phyloP scores from a whole-genome alignment of 2,888 invertebrate genomes.

The Petrolisthes cinctipes region DNA sequence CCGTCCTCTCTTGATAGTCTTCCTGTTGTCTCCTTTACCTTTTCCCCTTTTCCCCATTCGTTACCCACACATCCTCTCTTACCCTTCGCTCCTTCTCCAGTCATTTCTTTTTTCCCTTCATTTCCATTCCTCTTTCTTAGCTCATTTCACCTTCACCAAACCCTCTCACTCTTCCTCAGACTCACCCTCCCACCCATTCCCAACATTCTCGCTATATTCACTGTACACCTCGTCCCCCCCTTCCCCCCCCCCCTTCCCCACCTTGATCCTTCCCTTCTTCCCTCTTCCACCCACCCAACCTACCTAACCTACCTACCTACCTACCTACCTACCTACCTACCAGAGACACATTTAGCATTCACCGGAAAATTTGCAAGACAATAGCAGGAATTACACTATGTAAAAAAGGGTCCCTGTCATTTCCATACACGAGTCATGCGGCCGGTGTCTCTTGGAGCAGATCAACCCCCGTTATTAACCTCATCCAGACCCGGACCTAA shows the following conservation, averaged over 20 bases:
- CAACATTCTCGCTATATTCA: not conserved
- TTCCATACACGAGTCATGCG: constrained; percentile 1
- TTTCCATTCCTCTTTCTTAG: not conserved
- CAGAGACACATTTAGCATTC: not conserved
- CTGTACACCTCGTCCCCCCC: not conserved
- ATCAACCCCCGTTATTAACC: not conserved
- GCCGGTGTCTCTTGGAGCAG: not conserved
- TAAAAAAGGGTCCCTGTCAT: not conserved
- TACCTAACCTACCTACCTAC: constrained; percentile 17
- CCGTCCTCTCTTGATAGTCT: not conserved
- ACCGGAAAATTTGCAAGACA: constrained; percentile 27
- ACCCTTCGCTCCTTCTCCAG: not conserved
- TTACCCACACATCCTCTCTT: not conserved
- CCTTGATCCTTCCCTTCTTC: not conserved
- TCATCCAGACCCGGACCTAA: not conserved
- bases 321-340: not conserved
- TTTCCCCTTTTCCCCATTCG: not conserved
- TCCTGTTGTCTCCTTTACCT: not conserved
- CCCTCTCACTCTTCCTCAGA: not conserved
- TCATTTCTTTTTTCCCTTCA: not conserved
- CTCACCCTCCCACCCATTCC: not conserved
- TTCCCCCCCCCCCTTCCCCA: not conserved
- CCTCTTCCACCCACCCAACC: constrained; percentile 5
- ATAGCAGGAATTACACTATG: constrained; percentile 12
- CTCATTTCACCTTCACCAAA: not conserved